Evolutionary conservation across 2,888 invertebrate species (phyloP).

Genomic region (Lepetodrilus schrolli): DNA sequence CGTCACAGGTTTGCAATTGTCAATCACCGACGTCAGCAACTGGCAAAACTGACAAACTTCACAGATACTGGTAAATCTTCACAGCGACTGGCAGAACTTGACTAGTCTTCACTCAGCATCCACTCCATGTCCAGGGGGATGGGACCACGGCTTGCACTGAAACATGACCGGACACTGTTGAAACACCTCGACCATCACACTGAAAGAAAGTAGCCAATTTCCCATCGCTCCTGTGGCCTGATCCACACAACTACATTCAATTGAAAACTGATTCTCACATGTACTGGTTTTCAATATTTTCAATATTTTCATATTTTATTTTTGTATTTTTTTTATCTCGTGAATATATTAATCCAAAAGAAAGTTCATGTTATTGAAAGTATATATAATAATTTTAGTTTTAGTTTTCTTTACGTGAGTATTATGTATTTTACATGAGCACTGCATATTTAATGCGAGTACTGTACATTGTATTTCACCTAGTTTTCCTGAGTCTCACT

Average conservation of each 20-base stretch:
- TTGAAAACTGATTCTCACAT: background rate
- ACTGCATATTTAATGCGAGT: background rate
- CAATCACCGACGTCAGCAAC: too few relatives aligned
- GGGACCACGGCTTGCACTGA: background rate
- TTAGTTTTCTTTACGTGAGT: background rate
- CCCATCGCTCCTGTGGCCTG: background rate
- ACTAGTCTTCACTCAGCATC: too few relatives aligned
- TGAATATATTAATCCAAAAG: background rate
- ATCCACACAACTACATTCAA: background rate
- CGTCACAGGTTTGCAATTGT: too few relatives aligned
- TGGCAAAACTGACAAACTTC: too few relatives aligned
- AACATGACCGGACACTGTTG: background rate
- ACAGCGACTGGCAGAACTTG: too few relatives aligned
- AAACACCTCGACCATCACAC: background rate
- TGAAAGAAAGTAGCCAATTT: background rate
- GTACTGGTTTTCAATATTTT: background rate
- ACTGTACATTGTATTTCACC: background rate
- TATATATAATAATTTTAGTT: background rate
- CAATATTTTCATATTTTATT: background rate
- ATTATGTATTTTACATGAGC: background rate
- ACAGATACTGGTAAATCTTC: too few relatives aligned
- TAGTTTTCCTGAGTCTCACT: constrained; percentile 7
- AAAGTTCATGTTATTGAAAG: background rate
- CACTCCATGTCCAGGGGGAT: background rate
- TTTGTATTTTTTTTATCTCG: background rate